Evolutionary conservation across 2,888 invertebrate genomes (phyloP).

Genomic region (Dorcus parallelipipedus): DNA sequence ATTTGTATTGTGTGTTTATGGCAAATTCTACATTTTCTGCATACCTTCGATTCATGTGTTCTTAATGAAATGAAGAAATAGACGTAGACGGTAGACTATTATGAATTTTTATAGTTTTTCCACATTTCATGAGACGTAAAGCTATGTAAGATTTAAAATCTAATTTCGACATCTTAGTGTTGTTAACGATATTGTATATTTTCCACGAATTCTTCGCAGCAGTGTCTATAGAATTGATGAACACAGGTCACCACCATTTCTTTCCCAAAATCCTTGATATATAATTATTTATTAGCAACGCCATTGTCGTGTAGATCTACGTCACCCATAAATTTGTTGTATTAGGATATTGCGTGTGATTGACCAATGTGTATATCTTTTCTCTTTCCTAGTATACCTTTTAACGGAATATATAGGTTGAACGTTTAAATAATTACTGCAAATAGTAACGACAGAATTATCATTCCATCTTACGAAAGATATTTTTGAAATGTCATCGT

Average conservation of each 20-base stretch:
- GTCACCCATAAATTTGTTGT: not conserved
- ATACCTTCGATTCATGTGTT: too few relatives aligned
- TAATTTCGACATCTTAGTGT: too few relatives aligned
- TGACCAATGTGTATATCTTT: not conserved
- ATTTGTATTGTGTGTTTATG: too few relatives aligned
- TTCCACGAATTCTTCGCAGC: not conserved
- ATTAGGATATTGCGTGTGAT: not conserved
- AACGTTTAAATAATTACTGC: not conserved
- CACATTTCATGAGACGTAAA: too few relatives aligned
- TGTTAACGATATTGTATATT: too few relatives aligned
- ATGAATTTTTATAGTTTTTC: too few relatives aligned
- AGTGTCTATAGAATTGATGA: slow-evolving; percentile 22
- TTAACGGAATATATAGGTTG: not conserved
- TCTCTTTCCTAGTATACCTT: not conserved
- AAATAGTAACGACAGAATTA: not conserved
- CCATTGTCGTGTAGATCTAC: slow-evolving; percentile 11
- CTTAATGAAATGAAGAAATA: too few relatives aligned
- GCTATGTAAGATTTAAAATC: too few relatives aligned
- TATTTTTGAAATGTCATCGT: not conserved
- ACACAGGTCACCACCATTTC: slow-evolving; percentile 30
- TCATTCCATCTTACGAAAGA: slow-evolving; percentile 1
- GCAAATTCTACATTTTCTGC: too few relatives aligned
- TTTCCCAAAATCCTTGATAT: slow-evolving; percentile 21
- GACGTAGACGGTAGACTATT: too few relatives aligned
- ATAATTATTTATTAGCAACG: slow-evolving; percentile 22